Conservation (phyloP, 2,113 vertebrate genomes). For the Lophius piscatorius region DNA sequence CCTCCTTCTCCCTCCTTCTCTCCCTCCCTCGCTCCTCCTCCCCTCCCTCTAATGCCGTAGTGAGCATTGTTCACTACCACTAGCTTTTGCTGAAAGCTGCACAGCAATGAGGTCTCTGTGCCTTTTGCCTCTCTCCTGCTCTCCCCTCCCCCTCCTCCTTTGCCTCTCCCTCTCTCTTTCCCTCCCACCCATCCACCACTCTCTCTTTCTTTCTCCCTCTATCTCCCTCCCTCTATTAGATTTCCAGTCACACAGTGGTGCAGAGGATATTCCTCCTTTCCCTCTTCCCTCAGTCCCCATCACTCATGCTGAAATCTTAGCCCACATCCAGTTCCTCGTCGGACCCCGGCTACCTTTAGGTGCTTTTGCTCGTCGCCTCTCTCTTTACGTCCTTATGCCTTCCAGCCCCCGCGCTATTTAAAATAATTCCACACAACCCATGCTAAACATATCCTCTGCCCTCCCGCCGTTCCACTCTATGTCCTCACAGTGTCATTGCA, state of each 20-base stretch:
- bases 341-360: conserved; percentile 47
- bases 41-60: conserved; percentile 64
- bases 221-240: conserved; percentile 79
- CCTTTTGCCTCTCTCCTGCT: conserved; percentile 71
- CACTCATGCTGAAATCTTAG: conserved; percentile 67
- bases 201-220: conserved; percentile 55
- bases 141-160: conserved; percentile 47
- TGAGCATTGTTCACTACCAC: conserved; percentile 77
- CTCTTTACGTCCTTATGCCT: conserved; percentile 49
- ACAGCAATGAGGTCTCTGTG: conserved; percentile 80
- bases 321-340: conserved; percentile 55
- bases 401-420: conserved; percentile 65
- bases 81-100: conserved; percentile 73
- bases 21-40: conserved; percentile 29
- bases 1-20: conserved; percentile 17
- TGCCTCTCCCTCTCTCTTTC: conserved; percentile 28
- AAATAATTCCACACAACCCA: conserved; percentile 56
- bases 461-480: conserved; percentile 47
- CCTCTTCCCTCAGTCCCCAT: conserved; percentile 60
- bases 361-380: conserved; percentile 37
- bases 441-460: conserved; percentile 56
- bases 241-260: conserved; percentile 87
- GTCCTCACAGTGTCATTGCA: conserved; percentile 77
- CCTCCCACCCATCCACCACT: conserved; percentile 47
- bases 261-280: conserved; percentile 83